A percentile compares a stretch with the other conserved stretches of the same genome.
These are phyloP conservation scores for Dipodomys stephensi DNA, from an alignment of 2,113 vertebrate species.

Conservation along the genomic window DNA sequence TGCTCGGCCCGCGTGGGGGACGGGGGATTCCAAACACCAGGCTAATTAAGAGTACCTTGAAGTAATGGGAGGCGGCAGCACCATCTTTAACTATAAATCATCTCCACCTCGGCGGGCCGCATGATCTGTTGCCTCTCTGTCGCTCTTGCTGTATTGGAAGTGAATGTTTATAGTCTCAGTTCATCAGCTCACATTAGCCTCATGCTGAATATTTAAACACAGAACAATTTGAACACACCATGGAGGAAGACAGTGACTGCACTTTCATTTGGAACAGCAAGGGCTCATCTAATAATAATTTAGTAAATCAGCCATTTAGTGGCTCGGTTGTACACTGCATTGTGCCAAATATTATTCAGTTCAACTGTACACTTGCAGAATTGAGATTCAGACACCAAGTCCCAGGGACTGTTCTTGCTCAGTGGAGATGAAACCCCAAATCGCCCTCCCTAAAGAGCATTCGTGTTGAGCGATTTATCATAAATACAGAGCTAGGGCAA, in stretches of 20 bases:
- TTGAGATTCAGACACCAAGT: slow-evolving; percentile 85
- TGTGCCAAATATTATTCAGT: slow-evolving; percentile 89
- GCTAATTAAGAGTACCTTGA: slow-evolving; percentile 86
- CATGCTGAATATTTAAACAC: slow-evolving; percentile 94
- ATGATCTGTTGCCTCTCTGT: slow-evolving; percentile 86
- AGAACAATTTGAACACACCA: slow-evolving; percentile 91
- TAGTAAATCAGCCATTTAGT: slow-evolving; percentile 93
- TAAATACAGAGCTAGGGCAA: slow-evolving; percentile 81
- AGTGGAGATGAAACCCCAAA: slow-evolving; percentile 83
- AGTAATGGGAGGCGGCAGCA: slow-evolving; percentile 83
- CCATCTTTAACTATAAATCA: slow-evolving; percentile 89
- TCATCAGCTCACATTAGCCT: slow-evolving; percentile 94
- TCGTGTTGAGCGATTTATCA: slow-evolving; percentile 84
- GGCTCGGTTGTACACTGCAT: slow-evolving; percentile 85
- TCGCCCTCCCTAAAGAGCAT: slow-evolving; percentile 76
- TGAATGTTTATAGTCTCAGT: slow-evolving; percentile 91
- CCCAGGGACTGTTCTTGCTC: slow-evolving; percentile 81
- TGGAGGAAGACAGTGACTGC: slow-evolving; percentile 88
- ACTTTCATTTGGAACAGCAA: slow-evolving; percentile 89
- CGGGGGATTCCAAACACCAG: slow-evolving; percentile 79
- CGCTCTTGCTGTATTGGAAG: slow-evolving; percentile 87
- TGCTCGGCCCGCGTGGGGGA: slow-evolving; percentile 58
- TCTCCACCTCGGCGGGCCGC: slow-evolving; percentile 86
- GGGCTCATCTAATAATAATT: slow-evolving; percentile 91
- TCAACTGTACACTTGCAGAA: slow-evolving; percentile 83